Evolutionary conservation across 2,113 vertebrate genomes (phyloP).

Genomic region (Neodontobutis hainanensis): DNA sequence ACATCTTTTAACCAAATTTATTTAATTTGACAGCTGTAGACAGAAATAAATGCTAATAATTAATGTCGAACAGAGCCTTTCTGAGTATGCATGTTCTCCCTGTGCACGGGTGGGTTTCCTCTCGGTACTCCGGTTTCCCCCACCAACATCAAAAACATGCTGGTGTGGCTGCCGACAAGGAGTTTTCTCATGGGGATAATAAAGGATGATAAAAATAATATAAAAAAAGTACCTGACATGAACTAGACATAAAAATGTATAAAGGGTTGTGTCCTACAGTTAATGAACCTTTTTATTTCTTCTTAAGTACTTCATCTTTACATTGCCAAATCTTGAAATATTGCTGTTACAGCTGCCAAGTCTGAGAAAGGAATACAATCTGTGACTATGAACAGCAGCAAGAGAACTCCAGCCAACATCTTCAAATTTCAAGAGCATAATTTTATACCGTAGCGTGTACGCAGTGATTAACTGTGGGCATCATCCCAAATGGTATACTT

Average conservation of each 20-base stretch:
- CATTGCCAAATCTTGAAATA: constrained; percentile 13
- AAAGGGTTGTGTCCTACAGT: constrained; percentile 4
- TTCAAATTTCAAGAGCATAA: background rate
- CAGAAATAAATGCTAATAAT: too few relatives aligned
- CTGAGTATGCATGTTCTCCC: too few relatives aligned
- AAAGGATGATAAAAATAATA: too few relatives aligned
- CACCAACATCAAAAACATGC: too few relatives aligned
- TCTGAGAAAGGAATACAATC: constrained; percentile 2
- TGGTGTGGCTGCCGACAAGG: too few relatives aligned
- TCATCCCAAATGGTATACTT: background rate
- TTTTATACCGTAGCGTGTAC: constrained; percentile 2
- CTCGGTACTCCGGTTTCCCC: too few relatives aligned
- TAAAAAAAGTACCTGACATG: too few relatives aligned
- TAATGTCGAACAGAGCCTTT: too few relatives aligned
- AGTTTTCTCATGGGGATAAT: too few relatives aligned
- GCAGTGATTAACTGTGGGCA: constrained; percentile 14
- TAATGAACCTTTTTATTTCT: background rate
- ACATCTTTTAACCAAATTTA: too few relatives aligned
- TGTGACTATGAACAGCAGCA: background rate
- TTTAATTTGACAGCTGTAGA: too few relatives aligned
- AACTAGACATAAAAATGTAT: background rate
- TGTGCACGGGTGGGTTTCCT: too few relatives aligned
- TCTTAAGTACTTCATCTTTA: background rate
- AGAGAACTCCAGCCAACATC: constrained; percentile 1
- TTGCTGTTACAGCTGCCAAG: constrained; percentile 14